phyloP scores from a whole-genome alignment of 2,888 invertebrate genomes.

The Leptinotarsa juncta region DNA sequence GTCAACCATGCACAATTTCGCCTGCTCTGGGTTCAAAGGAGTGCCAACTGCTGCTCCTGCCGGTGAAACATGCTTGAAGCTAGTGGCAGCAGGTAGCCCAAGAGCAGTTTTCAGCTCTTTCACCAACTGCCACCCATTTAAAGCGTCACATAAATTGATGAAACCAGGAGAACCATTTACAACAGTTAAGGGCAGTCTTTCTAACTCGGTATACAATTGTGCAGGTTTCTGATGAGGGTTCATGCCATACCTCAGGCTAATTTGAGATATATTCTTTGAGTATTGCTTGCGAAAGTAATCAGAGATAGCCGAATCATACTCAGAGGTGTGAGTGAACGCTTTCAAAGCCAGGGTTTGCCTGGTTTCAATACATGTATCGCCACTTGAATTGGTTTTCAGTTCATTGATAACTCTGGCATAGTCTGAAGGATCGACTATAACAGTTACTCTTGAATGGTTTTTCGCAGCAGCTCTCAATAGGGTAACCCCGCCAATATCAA shows the following conservation, averaged over 20 bases:
- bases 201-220: slow-evolving; percentile 85
- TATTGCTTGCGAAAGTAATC: slow-evolving; percentile 95
- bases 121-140: slow-evolving; percentile 98
- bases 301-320: slow-evolving; percentile 94
- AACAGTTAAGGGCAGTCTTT: slow-evolving; percentile 86
- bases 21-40: slow-evolving; percentile 79
- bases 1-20: slow-evolving; percentile 92
- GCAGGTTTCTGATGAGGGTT: slow-evolving; percentile 99
- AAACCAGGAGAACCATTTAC: slow-evolving; percentile 96
- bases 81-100: slow-evolving; percentile 90
- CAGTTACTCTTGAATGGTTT: slow-evolving; percentile 94
- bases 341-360: slow-evolving; percentile 87
- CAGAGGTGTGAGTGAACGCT: slow-evolving; percentile 96
- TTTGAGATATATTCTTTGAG: slow-evolving; percentile 79
- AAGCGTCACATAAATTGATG: slow-evolving; percentile 96
- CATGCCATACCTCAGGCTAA: slow-evolving; percentile 93
- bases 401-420: slow-evolving; percentile 80
- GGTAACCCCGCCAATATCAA: slow-evolving; percentile 97
- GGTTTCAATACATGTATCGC: slow-evolving; percentile 79
- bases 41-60: slow-evolving; percentile 95
- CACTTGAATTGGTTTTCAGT: slow-evolving; percentile 72
- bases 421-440: slow-evolving; percentile 92
- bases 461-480: slow-evolving; percentile 95
- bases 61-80: slow-evolving; percentile 98
- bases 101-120: slow-evolving; percentile 85